Evolutionary conservation across 1,140 invertebrate genomes (phyloP).

Genomic region (Psilanteris sp.): DNA sequence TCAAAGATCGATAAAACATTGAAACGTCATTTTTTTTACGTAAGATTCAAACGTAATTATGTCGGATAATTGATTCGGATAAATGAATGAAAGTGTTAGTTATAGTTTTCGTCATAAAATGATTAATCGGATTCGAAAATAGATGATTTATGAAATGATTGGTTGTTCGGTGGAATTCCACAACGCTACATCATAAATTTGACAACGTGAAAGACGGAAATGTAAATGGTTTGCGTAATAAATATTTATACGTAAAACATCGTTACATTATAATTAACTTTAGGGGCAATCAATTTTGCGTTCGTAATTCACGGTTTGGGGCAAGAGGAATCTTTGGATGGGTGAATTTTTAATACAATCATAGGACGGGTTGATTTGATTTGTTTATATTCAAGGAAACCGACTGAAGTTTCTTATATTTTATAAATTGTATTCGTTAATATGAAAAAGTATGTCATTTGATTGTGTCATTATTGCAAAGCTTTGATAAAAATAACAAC

Average conservation of each 20-base stretch:
- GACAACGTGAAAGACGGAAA: slow-evolving; percentile 16
- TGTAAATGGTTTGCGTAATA: slow-evolving; percentile 8
- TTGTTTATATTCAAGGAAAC: too few species aligned
- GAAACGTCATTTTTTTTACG: too few species aligned
- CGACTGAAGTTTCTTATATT: too few species aligned
- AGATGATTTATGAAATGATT: slow-evolving; percentile 36
- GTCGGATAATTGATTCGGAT: background rate
- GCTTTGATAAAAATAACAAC: too few species aligned
- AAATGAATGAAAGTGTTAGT: slow-evolving; percentile 22
- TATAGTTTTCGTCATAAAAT: slow-evolving; percentile 10
- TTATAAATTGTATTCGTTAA: too few species aligned
- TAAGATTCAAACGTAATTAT: slow-evolving; percentile 2
- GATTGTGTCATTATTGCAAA: too few species aligned
- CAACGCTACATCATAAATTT: slow-evolving; percentile 14
- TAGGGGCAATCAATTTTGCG: background rate
- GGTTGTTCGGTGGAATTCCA: background rate
- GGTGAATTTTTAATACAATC: too few species aligned
- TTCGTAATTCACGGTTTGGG: too few species aligned
- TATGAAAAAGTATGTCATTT: too few species aligned
- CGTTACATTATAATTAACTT: slow-evolving; percentile 1
- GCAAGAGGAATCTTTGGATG: too few species aligned
- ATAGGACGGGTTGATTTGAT: too few species aligned
- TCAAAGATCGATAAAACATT: background rate
- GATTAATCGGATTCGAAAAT: slow-evolving; percentile 32
- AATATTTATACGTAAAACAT: slow-evolving; percentile 11